phyloP scores from a whole-genome alignment of 1,140 invertebrate species.

The Drosophila ogumai region DNA sequence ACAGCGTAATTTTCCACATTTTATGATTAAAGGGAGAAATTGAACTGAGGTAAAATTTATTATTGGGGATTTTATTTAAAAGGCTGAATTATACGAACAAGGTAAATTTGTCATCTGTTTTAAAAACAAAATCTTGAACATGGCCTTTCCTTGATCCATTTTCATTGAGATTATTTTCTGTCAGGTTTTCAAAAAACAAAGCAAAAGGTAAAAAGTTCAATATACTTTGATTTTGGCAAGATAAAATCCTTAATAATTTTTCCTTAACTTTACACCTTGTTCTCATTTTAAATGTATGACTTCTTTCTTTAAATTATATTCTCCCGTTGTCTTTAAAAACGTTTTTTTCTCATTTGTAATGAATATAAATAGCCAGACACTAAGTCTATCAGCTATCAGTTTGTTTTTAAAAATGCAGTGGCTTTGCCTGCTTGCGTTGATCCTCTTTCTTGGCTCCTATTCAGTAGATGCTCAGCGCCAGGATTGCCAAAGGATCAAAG shows the following conservation, averaged over 20 bases:
- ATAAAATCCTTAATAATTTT: background rate
- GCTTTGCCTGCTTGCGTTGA: background rate
- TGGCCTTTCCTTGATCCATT: background rate
- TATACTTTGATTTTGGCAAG: background rate
- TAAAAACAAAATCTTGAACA: background rate
- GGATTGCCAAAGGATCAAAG: slow-evolving; percentile 23
- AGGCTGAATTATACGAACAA: background rate
- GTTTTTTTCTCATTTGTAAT: background rate
- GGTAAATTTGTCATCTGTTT: background rate
- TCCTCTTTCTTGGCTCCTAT: slow-evolving; percentile 2
- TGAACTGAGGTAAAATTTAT: background rate
- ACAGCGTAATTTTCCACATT: slow-evolving; percentile 27
- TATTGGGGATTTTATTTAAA: slow-evolving; percentile 23
- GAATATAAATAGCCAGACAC: background rate
- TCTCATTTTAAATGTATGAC: slow-evolving; percentile 3
- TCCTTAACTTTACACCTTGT: background rate
- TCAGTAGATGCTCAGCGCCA: slow-evolving; percentile 5
- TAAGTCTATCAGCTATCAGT: background rate
- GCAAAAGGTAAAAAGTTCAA: background rate
- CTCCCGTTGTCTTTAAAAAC: background rate
- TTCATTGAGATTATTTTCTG: background rate
- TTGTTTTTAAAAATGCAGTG: slow-evolving; percentile 9
- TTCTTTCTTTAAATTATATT: background rate
- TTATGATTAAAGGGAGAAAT: background rate
- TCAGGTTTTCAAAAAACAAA: background rate